phyloP scores from a whole-genome alignment of 2,113 vertebrate genomes.

The Indicator indicator region DNA sequence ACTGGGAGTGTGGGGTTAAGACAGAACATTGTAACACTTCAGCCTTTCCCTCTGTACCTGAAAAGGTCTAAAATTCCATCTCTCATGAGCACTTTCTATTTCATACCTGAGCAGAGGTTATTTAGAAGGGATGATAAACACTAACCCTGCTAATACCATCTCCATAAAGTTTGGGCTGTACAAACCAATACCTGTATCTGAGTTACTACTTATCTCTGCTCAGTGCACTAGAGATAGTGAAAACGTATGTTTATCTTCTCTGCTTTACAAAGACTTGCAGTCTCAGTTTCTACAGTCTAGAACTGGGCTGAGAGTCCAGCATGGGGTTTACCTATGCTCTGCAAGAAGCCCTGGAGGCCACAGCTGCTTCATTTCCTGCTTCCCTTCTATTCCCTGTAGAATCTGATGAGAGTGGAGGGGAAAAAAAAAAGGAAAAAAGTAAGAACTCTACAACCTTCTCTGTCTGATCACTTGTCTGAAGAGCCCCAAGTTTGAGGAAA shows the following conservation, averaged over 20 bases:
- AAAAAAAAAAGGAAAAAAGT: no score
- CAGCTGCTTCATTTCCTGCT: not conserved
- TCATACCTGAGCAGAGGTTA: not conserved
- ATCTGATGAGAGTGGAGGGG: accelerated
- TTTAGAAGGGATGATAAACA: constrained; percentile 17
- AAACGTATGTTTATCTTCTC: not conserved
- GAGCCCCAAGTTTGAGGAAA: not conserved
- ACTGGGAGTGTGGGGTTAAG: no score
- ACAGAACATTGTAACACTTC: not conserved
- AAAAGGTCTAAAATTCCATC: no score
- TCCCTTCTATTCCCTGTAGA: not conserved
- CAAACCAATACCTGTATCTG: not conserved
- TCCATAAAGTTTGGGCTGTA: not conserved
- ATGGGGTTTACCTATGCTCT: accelerated
- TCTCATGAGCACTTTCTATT: constrained; percentile 11
- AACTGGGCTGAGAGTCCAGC: not conserved
- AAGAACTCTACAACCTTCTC: not conserved
- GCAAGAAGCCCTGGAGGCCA: accelerated
- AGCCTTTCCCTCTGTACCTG: no score
- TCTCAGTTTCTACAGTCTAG: not conserved
- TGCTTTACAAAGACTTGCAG: not conserved
- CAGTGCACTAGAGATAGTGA: constrained; percentile 5
- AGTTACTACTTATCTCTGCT: not conserved
- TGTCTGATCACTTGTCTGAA: not conserved
- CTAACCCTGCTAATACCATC: not conserved